A percentile compares a stretch with the other conserved stretches of the same genome.
phyloP scores from a whole-genome alignment of 2,797 vertebrate genomes.

The Periophthalmus magnuspinnatus region DNA sequence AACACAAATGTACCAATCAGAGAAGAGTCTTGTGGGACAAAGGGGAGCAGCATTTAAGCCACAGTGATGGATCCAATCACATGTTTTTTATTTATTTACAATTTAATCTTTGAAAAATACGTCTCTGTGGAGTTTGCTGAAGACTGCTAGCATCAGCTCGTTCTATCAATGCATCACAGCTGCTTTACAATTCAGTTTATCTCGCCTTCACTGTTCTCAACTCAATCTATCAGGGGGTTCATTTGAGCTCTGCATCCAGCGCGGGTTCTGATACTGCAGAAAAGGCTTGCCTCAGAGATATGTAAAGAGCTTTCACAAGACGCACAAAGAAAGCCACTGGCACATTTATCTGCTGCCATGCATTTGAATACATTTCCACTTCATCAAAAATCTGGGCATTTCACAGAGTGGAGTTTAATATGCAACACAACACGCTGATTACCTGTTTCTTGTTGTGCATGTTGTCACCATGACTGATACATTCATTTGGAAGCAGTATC shows the following conservation, averaged over 20 bases:
- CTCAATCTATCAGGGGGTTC: slow-evolving; percentile 67
- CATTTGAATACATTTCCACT: slow-evolving; percentile 69
- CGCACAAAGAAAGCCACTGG: slow-evolving; percentile 61
- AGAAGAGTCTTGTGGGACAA: slow-evolving; percentile 6
- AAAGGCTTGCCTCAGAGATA: slow-evolving; percentile 60
- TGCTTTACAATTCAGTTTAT: slow-evolving; percentile 66
- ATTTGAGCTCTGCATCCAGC: slow-evolving; percentile 50
- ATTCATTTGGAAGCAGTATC: slow-evolving; percentile 44
- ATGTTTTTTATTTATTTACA: slow-evolving; percentile 51
- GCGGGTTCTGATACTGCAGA: slow-evolving; percentile 53
- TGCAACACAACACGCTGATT: slow-evolving; percentile 61
- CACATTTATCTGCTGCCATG: slow-evolving; percentile 75
- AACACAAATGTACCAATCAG: slow-evolving; percentile 30
- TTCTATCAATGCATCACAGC: slow-evolving; percentile 64
- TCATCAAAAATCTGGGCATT: slow-evolving; percentile 65
- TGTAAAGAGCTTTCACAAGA: slow-evolving; percentile 71
- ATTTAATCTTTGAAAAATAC: slow-evolving; percentile 33
- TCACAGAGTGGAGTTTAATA: slow-evolving; percentile 70
- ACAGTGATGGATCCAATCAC: slow-evolving; percentile 58
- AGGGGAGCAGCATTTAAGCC: slow-evolving; percentile 28
- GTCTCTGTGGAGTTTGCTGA: slow-evolving; percentile 48
- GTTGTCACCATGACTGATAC: slow-evolving; percentile 40
- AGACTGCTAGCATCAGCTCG: slow-evolving; percentile 41
- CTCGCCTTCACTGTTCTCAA: slow-evolving; percentile 60
- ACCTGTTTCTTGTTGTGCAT: slow-evolving; percentile 39